Base-by-base conservation (phyloP, 2,113 vertebrate genomes). In the Platysternon megacephalum region DNA sequence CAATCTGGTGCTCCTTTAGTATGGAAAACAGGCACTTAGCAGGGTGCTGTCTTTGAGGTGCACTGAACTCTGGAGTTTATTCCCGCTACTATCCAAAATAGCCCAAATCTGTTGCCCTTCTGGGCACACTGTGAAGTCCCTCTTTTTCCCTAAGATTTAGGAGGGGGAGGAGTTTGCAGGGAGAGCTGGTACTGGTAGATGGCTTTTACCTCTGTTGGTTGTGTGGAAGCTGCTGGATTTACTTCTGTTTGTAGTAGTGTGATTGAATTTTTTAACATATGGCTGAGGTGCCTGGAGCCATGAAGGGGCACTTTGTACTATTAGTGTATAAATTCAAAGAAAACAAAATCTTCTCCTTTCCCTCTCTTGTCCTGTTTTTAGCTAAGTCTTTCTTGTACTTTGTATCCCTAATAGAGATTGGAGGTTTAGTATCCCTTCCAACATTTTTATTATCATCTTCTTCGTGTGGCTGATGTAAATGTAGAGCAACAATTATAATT, bases 191-290 rank as follows among this genome's bases (percentile, higher is more conserved):
- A 1, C 3, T 14, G 72, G n/a, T 32, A 52, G 46, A 32, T 3
- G 6, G 4, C 0, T 84, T 28, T 32, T 39, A 16, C 80, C 2
- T 16, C 51, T 0, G 29, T 29, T n/a, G 65, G 19, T 79, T 86
- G 61, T 84, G 29, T 76, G 52, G 39, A 12, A 0, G 29, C 55
- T n/a, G 32, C 5, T 80, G 4, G 39, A 8, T 56, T n/a, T 74
- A 14, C n/a, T 76, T 35, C 29, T 35, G 16, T 58, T 24, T 58
- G 9, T 1, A 22, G 29, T 65, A 16, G 32, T 21, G 65, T 6
- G 48, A 32, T 76, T 87, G 46, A 53, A 16, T 42, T 65, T 52
- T 72, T 61, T 61, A 81, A n/a, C 32, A 46, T 26, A 3, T 28
- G 28, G 8, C n/a, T 48, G 6, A 12, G 1, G 65, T 35, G 78